A percentile compares a stretch with the other conserved stretches of the same genome.
Evolutionary conservation across 2,888 invertebrate species (phyloP).

Genomic region (Eilema griseolum): DNA sequence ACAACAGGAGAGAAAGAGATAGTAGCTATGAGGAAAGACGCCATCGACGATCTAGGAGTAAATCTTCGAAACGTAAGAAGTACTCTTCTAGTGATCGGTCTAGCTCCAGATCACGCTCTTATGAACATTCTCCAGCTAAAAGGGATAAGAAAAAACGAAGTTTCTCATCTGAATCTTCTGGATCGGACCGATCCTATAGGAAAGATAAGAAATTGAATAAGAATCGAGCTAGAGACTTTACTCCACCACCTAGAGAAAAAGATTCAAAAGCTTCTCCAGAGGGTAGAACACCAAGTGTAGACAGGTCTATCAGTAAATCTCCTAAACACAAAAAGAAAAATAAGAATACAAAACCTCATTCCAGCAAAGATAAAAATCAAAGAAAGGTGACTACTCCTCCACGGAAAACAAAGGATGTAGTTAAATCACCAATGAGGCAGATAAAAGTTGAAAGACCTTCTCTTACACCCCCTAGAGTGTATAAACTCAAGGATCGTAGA

Average conservation of each 20-base stretch:
- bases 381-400: conserved; percentile 62
- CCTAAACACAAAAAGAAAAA: conserved; percentile 55
- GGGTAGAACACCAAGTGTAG: conserved; percentile 55
- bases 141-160: conserved; percentile 61
- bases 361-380: conserved; percentile 61
- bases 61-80: conserved; percentile 63
- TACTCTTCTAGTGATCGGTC: conserved; percentile 77
- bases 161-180: conserved; percentile 70
- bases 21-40: conserved; percentile 66
- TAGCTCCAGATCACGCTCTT: conserved; percentile 71
- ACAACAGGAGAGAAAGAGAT: conserved; percentile 64
- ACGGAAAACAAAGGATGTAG: conserved; percentile 55
- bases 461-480: conserved; percentile 64
- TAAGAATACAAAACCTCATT: conserved; percentile 55
- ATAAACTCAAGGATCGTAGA: conserved; percentile 62
- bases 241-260: conserved; percentile 64
- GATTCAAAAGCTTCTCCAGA: conserved; percentile 52
- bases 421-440: conserved; percentile 57
- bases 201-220: conserved; percentile 50
- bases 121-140: conserved; percentile 61
- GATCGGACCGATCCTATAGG: conserved; percentile 68
- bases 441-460: conserved; percentile 65
- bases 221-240: conserved; percentile 54
- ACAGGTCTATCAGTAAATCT: conserved; percentile 58
- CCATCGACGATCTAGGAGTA: conserved; percentile 66